Percentiles rank a stretch among this genome's conserved stretches.
Conservation (phyloP, 2,888 invertebrate species). For the Aleiodes alternator region DNA sequence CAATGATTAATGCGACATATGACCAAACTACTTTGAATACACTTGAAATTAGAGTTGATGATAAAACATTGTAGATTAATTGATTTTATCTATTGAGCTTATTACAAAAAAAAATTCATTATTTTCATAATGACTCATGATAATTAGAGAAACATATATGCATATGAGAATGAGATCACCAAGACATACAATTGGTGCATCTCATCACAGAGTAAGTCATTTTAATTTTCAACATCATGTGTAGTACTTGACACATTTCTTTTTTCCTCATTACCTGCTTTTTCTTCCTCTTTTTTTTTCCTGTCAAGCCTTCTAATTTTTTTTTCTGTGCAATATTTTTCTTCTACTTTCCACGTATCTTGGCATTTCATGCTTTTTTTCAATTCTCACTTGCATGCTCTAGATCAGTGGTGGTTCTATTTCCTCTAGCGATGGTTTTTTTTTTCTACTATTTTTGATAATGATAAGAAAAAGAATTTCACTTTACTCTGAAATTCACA, state of each 20-base stretch:
- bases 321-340: background rate
- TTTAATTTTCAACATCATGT: conserved; percentile 12
- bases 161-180: conserved; percentile 8
- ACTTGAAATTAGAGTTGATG: background rate
- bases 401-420: background rate
- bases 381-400: background rate
- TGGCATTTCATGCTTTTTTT: conserved; percentile 11
- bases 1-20: no score
- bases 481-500: no score
- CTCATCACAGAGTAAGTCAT: conserved; percentile 24
- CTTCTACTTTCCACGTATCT: background rate
- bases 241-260: conserved; percentile 28
- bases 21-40: no score
- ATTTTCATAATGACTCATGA: background rate
- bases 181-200: conserved; percentile 15
- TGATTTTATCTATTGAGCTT: conserved; percentile 6
- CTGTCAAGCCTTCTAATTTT: background rate
- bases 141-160: background rate
- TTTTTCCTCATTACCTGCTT: background rate
- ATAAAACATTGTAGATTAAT: conserved; percentile 22
- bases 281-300: background rate
- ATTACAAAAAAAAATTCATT: no score
- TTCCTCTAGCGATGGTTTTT: background rate
- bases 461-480: no score
- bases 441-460: background rate